These are phyloP conservation scores for Scaptomyza reducta DNA, from an alignment of 2,888 invertebrate genomes.

Conservation along the genomic window DNA sequence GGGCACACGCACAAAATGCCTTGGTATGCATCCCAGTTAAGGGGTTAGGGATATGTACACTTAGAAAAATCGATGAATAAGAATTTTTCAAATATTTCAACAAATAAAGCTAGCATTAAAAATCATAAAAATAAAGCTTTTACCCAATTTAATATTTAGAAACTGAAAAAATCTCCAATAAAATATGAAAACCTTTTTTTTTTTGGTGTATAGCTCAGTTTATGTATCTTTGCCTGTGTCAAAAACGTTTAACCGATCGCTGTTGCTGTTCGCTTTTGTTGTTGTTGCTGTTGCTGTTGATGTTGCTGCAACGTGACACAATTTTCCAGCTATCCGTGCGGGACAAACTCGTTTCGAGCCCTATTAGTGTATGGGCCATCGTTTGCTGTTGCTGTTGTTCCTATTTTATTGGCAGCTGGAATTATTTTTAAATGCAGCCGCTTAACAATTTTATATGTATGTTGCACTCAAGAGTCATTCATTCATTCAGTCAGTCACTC, in stretches of 20 bases:
- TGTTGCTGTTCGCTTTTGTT: constrained; percentile 7
- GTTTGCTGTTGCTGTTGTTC: constrained; percentile 37
- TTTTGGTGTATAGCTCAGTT: constrained; percentile 1
- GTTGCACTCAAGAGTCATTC: constrained; percentile 46
- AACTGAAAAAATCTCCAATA: too few species aligned
- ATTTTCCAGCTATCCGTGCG: constrained; percentile 70
- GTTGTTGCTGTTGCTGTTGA: constrained; percentile 21
- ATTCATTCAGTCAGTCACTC: constrained; percentile 48
- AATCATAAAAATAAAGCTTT: neutral
- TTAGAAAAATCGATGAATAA: neutral
- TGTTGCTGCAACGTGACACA: constrained; percentile 70
- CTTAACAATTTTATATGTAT: constrained; percentile 72
- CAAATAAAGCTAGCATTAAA: neutral
- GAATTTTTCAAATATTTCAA: too few species aligned
- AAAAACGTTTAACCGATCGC: constrained; percentile 38
- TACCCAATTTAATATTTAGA: neutral
- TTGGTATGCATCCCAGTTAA: constrained; percentile 57
- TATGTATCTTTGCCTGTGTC: constrained; percentile 25
- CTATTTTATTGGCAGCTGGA: constrained; percentile 75
- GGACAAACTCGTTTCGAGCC: constrained; percentile 67
- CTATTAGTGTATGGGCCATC: constrained; percentile 55
- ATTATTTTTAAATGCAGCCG: constrained; percentile 78
- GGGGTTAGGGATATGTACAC: constrained; percentile 18
- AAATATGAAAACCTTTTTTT: too few species aligned
- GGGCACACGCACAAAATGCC: constrained; percentile 75